Conservation (phyloP, 2,113 vertebrate species). For the Helogale parvula region DNA sequence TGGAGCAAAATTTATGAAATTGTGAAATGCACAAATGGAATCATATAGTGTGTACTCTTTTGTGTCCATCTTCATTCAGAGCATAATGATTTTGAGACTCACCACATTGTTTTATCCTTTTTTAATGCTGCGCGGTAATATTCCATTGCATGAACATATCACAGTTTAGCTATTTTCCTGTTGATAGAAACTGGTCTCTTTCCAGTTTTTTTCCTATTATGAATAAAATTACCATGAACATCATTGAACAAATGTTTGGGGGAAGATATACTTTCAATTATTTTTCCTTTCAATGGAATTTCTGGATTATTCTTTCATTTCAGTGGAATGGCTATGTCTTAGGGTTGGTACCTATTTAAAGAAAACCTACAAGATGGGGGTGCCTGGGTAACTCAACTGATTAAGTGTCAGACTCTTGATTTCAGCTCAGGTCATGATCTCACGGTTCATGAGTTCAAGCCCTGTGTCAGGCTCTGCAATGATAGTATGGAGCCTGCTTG, state of each 20-base stretch:
- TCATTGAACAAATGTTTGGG: background rate
- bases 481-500: no score
- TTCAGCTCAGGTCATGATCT: no score
- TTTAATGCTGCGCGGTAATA: background rate
- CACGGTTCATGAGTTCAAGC: no score
- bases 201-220: background rate
- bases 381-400: rapidly evolving
- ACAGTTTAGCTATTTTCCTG: background rate
- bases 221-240: background rate
- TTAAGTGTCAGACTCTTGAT: no score
- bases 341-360: background rate
- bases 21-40: background rate
- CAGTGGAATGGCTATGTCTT: background rate
- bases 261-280: background rate
- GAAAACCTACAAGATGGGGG: background rate
- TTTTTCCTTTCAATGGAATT: background rate
- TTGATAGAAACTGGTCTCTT: background rate
- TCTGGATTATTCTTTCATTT: background rate
- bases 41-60: background rate
- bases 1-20: background rate
- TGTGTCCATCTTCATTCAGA: background rate
- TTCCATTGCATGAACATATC: background rate
- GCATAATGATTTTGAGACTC: background rate
- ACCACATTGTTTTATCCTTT: background rate
- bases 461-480: no score